Evolutionary conservation across 2,888 invertebrate genomes (phyloP).

Genomic region (Baccha elongata): DNA sequence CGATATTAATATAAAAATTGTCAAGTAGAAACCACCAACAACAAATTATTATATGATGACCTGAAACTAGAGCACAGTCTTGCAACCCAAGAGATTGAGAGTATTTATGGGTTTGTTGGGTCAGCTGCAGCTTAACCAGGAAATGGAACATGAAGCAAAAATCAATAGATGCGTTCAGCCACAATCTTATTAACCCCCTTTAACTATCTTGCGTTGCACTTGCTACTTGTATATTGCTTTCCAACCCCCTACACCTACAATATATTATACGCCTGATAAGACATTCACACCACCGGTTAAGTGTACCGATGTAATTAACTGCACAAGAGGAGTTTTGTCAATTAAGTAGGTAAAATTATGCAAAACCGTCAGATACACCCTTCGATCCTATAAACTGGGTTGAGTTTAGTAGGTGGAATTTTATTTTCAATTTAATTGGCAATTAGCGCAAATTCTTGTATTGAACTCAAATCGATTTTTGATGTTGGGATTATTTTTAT

Average conservation of each 20-base stretch:
- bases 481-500: constrained; percentile 23
- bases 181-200: constrained; percentile 64
- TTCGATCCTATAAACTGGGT: constrained; percentile 25
- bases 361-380: constrained; percentile 31
- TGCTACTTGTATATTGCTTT: constrained; percentile 1
- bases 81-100: constrained; percentile 7
- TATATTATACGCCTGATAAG: not conserved
- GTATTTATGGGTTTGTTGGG: constrained; percentile 45
- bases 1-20: not conserved
- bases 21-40: not conserved
- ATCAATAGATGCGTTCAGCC: constrained; percentile 68
- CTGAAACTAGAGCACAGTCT: constrained; percentile 25
- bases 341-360: constrained; percentile 58
- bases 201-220: constrained; percentile 24
- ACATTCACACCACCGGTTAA: constrained; percentile 32
- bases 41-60: constrained; percentile 9
- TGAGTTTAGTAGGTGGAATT: constrained; percentile 44
- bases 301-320: constrained; percentile 45
- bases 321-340: constrained; percentile 34
- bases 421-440: constrained; percentile 47
- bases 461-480: constrained; percentile 46
- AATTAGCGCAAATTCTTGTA: constrained; percentile 56
- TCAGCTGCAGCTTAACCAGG: constrained; percentile 45
- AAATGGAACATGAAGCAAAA: constrained; percentile 55
- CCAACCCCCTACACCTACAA: not conserved